Conservation (phyloP, 1,140 invertebrate species). For the Eulimnadia texana region DNA sequence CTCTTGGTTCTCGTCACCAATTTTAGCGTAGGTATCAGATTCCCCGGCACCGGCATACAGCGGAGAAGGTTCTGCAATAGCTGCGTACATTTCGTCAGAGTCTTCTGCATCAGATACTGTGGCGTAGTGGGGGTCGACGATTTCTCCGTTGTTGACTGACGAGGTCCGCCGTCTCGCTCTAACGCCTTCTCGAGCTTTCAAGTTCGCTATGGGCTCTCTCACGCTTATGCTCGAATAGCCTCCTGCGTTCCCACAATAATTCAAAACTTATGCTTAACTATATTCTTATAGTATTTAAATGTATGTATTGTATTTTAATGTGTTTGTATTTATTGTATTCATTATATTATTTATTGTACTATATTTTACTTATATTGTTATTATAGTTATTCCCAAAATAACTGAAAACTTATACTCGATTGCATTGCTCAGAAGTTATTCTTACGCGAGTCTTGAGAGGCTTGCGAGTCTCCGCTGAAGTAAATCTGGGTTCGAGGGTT, state of each 20-base stretch:
- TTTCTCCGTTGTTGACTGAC: constrained; percentile 32
- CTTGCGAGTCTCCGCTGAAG: constrained; percentile 72
- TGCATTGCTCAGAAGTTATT: constrained; percentile 17
- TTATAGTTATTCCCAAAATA: no score
- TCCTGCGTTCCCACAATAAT: constrained; percentile 39
- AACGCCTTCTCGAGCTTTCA: constrained; percentile 32
- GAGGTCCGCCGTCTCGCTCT: constrained; percentile 26
- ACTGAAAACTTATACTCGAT: no score
- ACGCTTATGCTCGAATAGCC: constrained; percentile 84
- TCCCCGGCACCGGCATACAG: constrained; percentile 66
- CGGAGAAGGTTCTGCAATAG: constrained; percentile 59
- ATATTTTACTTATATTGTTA: no score
- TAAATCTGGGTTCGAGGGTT: constrained; percentile 27
- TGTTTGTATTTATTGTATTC: no score
- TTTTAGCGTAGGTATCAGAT: constrained; percentile 59
- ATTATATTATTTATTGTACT: no score
- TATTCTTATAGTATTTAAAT: no score
- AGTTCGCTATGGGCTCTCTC: constrained; percentile 62
- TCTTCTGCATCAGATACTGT: constrained; percentile 57
- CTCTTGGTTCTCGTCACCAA: constrained; percentile 40
- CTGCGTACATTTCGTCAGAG: constrained; percentile 80
- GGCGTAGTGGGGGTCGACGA: constrained; percentile 54
- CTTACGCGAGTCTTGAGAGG: constrained; percentile 70
- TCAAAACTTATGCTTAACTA: neutral
- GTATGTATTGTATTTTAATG: no score